Base-by-base conservation (phyloP, 35 echinoderm and acorn worm species). In the Anneissia japonica region DNA sequence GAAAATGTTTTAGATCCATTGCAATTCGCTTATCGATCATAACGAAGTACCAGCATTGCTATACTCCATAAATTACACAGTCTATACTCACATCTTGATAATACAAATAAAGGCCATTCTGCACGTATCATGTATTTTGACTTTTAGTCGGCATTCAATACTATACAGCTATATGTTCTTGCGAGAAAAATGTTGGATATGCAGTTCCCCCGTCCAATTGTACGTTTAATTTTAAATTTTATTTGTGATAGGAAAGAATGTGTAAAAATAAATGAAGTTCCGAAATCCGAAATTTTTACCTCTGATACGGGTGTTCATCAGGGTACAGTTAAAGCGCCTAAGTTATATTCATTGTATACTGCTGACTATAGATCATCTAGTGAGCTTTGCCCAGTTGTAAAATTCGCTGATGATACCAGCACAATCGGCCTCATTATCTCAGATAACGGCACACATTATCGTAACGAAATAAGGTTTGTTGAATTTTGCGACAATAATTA, bases 341-440 rank as follows among this genome's bases (percentile, higher is more conserved):
- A n/a, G n/a, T n/a, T n/a, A 32, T 88, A 88, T 84, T 46, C 91
- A 5, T 41, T 93, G 35, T 88, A 89, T 74, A 93, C 91, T 36
- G 32, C 41, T 72, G 91, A 88, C 35, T 77, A 30, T 34, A 78
- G 75, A 38, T 86, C 89, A 74, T 11, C 21, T n/a, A 76, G 80
- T 31, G 23, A 76, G n/a, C 19, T 16, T 32, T 86, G 77, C 32
- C 46, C 89, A 16, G 34, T 84, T 21, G 83, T 92, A 21, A 88
- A 92, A 41, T 92, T 88, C 77, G 82, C 89, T 19, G 89, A 90
- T 73, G 83, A 90, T 46, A 78, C 41, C 35, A 82, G 31, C 23
- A 78, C 86, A 46, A 33, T 86, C 82, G 83, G 82, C 19, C 39
- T 86, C 2, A 85, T 90, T 72, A 32, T 38, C 46, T 33, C 43